Percentiles rank a stretch among this genome's conserved stretches.
Evolutionary conservation across 1,140 invertebrate species (phyloP).

Genomic region (Trachymyrmex cornetzi): DNA sequence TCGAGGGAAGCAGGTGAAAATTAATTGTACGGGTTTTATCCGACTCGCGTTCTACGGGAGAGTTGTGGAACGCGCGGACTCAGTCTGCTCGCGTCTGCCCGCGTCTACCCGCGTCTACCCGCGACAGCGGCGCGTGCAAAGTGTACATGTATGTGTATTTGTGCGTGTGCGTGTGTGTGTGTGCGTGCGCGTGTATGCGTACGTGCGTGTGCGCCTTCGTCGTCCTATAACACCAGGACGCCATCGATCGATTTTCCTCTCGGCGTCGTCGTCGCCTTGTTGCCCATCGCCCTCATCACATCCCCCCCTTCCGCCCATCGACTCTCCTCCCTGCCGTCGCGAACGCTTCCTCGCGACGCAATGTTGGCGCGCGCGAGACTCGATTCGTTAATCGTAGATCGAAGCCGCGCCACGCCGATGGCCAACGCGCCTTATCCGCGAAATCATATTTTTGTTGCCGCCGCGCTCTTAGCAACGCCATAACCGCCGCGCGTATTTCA

Average conservation of each 20-base stretch:
- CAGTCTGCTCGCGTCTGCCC: background rate
- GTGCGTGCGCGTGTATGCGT: background rate
- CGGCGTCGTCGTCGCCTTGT: conserved; percentile 64
- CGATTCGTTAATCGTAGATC: conserved; percentile 79
- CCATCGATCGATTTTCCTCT: conserved; percentile 82
- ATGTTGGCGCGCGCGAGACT: conserved; percentile 70
- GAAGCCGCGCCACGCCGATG: conserved; percentile 58
- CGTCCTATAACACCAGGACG: conserved; percentile 76
- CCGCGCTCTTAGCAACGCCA: conserved; percentile 63
- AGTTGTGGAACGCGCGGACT: conserved; percentile 62
- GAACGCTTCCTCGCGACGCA: conserved; percentile 40
- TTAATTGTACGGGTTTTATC: conserved; percentile 81
- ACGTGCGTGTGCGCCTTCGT: conserved; percentile 68
- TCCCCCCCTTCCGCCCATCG: conserved; percentile 61
- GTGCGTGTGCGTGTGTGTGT: background rate
- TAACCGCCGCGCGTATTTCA: conserved; percentile 33
- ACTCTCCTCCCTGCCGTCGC: conserved; percentile 48
- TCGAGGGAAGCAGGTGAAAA: conserved; percentile 82
- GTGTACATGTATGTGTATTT: conserved; percentile 18
- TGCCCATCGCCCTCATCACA: conserved; percentile 11
- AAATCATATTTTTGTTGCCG: conserved; percentile 69
- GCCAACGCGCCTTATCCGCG: conserved; percentile 55
- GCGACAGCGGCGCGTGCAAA: background rate
- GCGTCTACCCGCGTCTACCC: conserved; percentile 20
- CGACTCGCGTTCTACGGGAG: conserved; percentile 57